Evolutionary conservation across 35 echinoderm and acorn worm genomes (phyloP), one percentile per base, ranked within the genome.

Genomic region (Apostichopus californicus): DNA sequence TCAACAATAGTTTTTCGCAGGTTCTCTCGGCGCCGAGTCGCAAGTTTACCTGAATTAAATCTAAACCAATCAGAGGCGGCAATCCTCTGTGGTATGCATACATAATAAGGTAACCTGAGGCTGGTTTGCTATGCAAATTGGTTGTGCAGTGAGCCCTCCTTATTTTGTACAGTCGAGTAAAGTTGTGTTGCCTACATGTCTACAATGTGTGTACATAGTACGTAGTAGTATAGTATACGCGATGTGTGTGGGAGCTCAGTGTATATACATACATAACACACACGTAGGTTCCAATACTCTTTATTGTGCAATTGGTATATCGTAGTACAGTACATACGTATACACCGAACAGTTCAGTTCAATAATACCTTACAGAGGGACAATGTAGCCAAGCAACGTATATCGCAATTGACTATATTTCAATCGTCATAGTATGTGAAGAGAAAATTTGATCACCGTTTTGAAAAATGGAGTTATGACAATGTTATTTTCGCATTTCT

Each of bases 91-190:
- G 77, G 89, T 78, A 91, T 91, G 89, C 89, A 91, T 91, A 79
- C 73, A 91, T 91, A 91, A 91, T 91, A 91, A 79, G 70, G 46
- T 91, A 79, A 91, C 89, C 89, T 59, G 54, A 77, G 89, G 72
- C 77, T 77, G 77, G 77, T 91, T 91, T 91, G 34, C 89, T 91
- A 91, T 91, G 89, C 89, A 91, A 91, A 91, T 91, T 91, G 61
- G 9, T 55, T 89, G 20, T 89, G 86, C 61, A 89, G 68, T 72
- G 86, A 89, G 86, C 86, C 86, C 86, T 71, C 86, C 64, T 86
- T 13, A 23, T 89, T 66, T 66, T 55, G 23, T 82, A 82, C 80
- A 57, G 22, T 46, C 55, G 23, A 82, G 28, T 82, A 15, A 23
- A 72, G 15, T 54, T 89, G 57, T 23, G 7, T 64, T 26, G 59